A percentile compares a stretch with the other conserved stretches of the same genome.
Conservation (phyloP, 2,113 vertebrate genomes). For the Columbina picui region DNA sequence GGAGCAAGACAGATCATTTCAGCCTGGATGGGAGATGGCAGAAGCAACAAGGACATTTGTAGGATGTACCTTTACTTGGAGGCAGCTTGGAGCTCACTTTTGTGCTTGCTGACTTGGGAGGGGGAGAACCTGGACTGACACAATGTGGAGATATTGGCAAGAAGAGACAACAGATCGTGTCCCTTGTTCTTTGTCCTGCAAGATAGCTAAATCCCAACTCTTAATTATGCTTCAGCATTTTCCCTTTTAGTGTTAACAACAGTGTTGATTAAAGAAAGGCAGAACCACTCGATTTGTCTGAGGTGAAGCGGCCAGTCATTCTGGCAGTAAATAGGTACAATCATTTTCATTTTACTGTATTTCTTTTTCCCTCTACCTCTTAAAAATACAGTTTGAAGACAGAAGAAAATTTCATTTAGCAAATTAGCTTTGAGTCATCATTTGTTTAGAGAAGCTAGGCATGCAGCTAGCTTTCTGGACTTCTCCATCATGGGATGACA, state of each 20-base stretch:
- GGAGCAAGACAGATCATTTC: neutral
- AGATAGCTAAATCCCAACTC: neutral
- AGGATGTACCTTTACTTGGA: accelerated
- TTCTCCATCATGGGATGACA: slow-evolving; percentile 48
- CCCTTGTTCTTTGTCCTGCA: neutral
- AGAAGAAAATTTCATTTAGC: slow-evolving; percentile 57
- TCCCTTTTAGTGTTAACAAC: neutral
- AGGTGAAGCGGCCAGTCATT: neutral
- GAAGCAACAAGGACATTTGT: neutral
- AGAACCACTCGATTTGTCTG: neutral
- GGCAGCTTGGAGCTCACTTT: neutral
- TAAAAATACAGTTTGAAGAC: slow-evolving; percentile 31
- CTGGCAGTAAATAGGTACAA: neutral
- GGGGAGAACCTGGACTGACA: accelerated
- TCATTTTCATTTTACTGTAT: neutral
- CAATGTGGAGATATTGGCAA: neutral
- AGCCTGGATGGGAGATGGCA: neutral
- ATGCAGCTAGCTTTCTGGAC: slow-evolving; percentile 46
- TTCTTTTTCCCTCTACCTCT: neutral
- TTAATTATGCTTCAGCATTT: neutral
- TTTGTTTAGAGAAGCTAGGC: slow-evolving; percentile 15
- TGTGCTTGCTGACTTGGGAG: neutral
- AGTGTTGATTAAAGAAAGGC: slow-evolving; percentile 9
- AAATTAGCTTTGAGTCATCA: slow-evolving; percentile 50
- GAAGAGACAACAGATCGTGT: neutral